phyloP scores from a whole-genome alignment of 2,888 invertebrate genomes.

The Nephrotoma guestfalica region DNA sequence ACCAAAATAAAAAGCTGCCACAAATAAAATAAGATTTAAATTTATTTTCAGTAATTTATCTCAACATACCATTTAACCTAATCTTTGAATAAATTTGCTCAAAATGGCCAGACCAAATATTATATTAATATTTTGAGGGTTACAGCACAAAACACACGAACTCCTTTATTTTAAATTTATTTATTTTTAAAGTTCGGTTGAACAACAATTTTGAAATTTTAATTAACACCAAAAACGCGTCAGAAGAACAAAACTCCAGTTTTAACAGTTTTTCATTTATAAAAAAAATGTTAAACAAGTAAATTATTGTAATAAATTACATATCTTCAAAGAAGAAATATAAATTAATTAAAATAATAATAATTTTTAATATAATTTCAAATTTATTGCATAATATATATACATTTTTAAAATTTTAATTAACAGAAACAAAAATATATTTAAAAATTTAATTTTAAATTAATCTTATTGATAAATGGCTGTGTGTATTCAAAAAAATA shows the following conservation, averaged over 20 bases:
- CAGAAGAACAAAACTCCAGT: not conserved
- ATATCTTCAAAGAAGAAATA: not conserved
- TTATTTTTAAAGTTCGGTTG: not conserved
- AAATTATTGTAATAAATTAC: not conserved
- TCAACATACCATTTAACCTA: not conserved
- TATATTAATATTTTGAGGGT: not conserved
- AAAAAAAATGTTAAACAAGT: not conserved
- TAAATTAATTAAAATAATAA: not conserved
- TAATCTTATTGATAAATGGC: conserved; percentile 3
- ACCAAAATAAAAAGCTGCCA: not conserved
- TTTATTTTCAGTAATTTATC: not conserved
- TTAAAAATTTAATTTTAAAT: not conserved
- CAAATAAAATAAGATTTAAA: not conserved
- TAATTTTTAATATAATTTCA: not conserved
- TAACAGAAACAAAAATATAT: not conserved
- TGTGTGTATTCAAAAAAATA: not conserved
- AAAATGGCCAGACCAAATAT: not conserved
- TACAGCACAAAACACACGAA: not conserved
- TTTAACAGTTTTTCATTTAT: not conserved
- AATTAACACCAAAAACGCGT: not conserved
- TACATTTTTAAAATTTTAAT: not conserved
- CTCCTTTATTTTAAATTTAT: not conserved
- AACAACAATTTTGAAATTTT: not conserved
- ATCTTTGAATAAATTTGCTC: not conserved
- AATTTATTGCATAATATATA: not conserved